phyloP scores from a whole-genome alignment of 2,888 invertebrate species.

The Lithophane ornitopus region DNA sequence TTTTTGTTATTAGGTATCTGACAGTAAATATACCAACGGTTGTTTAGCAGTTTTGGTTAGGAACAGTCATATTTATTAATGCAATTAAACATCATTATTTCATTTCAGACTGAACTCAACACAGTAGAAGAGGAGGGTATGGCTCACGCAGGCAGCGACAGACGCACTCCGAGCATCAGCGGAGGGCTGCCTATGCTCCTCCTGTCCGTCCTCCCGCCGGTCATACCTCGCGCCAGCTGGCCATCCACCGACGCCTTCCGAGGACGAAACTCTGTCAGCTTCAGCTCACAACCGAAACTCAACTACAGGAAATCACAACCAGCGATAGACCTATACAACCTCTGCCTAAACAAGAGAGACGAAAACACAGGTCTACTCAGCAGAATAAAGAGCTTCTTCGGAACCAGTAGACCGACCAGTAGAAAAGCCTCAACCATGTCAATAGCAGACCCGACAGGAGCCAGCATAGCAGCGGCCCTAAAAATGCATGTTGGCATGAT shows the following conservation, averaged over 20 bases:
- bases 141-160: slow-evolving; percentile 67
- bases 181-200: slow-evolving; percentile 93
- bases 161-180: slow-evolving; percentile 92
- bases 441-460: slow-evolving; percentile 90
- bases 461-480: slow-evolving; percentile 93
- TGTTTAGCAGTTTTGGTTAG: background rate
- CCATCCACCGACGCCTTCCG: slow-evolving; percentile 93
- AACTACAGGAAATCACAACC: slow-evolving; percentile 91
- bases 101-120: slow-evolving; percentile 83
- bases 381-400: slow-evolving; percentile 91
- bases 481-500: slow-evolving; percentile 94
- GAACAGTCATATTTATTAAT: background rate
- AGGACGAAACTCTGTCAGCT: slow-evolving; percentile 91
- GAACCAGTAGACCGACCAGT: slow-evolving; percentile 91
- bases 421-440: slow-evolving; percentile 93
- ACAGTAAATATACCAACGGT: background rate
- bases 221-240: slow-evolving; percentile 94
- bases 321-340: slow-evolving; percentile 90
- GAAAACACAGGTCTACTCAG: slow-evolving; percentile 90
- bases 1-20: background rate
- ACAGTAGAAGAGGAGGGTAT: slow-evolving; percentile 86
- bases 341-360: slow-evolving; percentile 90
- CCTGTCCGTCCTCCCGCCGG: slow-evolving; percentile 93
- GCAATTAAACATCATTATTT: background rate
- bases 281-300: slow-evolving; percentile 92